Evolutionary conservation across 1,140 invertebrate species (phyloP).

Genomic region (Diprion similis): DNA sequence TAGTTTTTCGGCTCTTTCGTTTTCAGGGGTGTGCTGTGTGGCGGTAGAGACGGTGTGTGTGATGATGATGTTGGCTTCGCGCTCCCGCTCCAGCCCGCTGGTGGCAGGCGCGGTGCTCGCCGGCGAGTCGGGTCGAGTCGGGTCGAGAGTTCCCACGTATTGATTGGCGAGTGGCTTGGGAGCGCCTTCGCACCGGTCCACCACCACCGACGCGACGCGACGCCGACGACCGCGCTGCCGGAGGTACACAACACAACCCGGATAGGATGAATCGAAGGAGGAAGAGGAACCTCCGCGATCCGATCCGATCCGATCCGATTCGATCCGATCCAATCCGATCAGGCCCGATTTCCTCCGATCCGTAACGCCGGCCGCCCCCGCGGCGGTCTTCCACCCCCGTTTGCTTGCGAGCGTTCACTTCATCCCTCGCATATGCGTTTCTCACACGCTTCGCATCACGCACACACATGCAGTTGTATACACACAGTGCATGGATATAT

Average conservation of each 20-base stretch:
- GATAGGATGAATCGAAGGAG: slow-evolving; percentile 27
- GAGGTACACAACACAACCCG: slow-evolving; percentile 23
- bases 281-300: slow-evolving; percentile 29
- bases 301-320: slow-evolving; percentile 23
- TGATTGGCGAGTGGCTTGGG: slow-evolving; percentile 45
- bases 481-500: too few species aligned
- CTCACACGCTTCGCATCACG: too few species aligned
- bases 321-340: too few species aligned
- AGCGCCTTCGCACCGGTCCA: slow-evolving; percentile 21
- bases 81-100: slow-evolving; percentile 21
- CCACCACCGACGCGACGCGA: slow-evolving; percentile 14
- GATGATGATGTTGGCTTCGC: slow-evolving; percentile 25
- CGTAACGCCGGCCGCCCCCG: too few species aligned
- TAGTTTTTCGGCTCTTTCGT: slow-evolving; percentile 29
- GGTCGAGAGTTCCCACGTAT: slow-evolving; percentile 38
- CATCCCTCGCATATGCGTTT: too few species aligned
- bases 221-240: slow-evolving; percentile 29
- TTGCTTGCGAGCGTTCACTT: too few species aligned
- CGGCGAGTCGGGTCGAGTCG: slow-evolving; percentile 37
- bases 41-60: background rate
- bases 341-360: background rate
- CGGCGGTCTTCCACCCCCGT: too few species aligned
- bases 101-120: slow-evolving; percentile 24
- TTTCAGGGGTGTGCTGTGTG: slow-evolving; percentile 28
- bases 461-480: too few species aligned